phyloP scores from a whole-genome alignment of 2,888 invertebrate species.

The Drosophila nigritarsus region DNA sequence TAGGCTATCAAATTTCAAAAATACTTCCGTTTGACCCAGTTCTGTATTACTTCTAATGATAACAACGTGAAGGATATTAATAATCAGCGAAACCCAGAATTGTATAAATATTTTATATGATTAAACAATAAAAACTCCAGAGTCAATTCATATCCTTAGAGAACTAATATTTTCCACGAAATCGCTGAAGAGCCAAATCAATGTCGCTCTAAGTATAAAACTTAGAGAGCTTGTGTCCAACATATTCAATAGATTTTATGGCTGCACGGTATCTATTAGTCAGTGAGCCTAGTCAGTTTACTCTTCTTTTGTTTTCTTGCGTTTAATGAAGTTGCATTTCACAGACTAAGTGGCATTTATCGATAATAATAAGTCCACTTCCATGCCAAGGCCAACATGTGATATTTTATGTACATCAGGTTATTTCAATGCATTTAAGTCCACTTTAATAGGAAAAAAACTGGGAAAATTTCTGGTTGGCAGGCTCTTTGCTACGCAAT shows the following conservation, averaged over 20 bases:
- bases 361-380: conserved; percentile 41
- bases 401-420: background rate
- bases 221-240: background rate
- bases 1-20: conserved; percentile 15
- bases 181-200: background rate
- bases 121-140: background rate
- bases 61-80: background rate
- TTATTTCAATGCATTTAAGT: conserved; percentile 14
- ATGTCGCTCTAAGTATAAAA: background rate
- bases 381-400: conserved; percentile 42
- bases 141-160: background rate
- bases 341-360: conserved; percentile 25
- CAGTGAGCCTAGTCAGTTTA: background rate
- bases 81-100: background rate
- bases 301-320: conserved; percentile 4
- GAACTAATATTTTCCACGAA: background rate
- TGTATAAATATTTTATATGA: background rate
- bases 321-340: conserved; percentile 34
- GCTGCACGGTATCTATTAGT: background rate
- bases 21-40: background rate
- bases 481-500: conserved; percentile 5
- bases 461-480: background rate
- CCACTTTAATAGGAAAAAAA: conserved; percentile 15
- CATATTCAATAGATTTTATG: background rate
- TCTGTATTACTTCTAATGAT: conserved; percentile 4